Percentiles rank a stretch among this genome's conserved stretches.
Evolutionary conservation across 2,888 invertebrate species (phyloP).

Genomic region (Chrysina gloriosa): DNA sequence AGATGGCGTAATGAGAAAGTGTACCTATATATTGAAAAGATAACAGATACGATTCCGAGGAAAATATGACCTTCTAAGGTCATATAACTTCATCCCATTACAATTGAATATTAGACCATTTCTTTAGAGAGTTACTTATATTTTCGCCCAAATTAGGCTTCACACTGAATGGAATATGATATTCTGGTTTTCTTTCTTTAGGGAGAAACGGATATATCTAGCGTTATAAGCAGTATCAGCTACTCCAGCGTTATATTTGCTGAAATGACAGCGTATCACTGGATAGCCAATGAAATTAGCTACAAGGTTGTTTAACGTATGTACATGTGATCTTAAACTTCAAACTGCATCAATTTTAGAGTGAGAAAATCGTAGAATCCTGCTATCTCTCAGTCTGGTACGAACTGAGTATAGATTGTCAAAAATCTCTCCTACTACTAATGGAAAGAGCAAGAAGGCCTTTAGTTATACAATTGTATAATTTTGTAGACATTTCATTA

Average conservation of each 20-base stretch:
- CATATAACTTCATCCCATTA: too few relatives aligned
- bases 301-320: conserved; percentile 15
- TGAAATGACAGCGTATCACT: conserved; percentile 19
- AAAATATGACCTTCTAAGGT: too few relatives aligned
- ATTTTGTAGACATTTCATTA: neutral
- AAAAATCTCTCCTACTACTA: neutral
- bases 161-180: too few relatives aligned
- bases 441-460: conserved; percentile 18
- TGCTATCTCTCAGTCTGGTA: conserved; percentile 8
- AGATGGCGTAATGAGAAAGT: too few relatives aligned
- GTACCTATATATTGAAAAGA: too few relatives aligned
- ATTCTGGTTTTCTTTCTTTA: too few relatives aligned
- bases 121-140: too few relatives aligned
- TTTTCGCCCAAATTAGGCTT: too few relatives aligned
- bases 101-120: too few relatives aligned
- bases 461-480: conserved; percentile 5
- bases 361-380: conserved; percentile 7
- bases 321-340: too few relatives aligned
- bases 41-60: too few relatives aligned
- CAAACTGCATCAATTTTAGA: conserved; percentile 2
- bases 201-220: neutral
- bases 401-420: neutral
- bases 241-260: conserved; percentile 1
- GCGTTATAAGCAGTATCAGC: neutral
- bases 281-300: conserved; percentile 37